Base-by-base conservation (phyloP, 2,113 vertebrate species). In the Lichenostomus cassidix region DNA sequence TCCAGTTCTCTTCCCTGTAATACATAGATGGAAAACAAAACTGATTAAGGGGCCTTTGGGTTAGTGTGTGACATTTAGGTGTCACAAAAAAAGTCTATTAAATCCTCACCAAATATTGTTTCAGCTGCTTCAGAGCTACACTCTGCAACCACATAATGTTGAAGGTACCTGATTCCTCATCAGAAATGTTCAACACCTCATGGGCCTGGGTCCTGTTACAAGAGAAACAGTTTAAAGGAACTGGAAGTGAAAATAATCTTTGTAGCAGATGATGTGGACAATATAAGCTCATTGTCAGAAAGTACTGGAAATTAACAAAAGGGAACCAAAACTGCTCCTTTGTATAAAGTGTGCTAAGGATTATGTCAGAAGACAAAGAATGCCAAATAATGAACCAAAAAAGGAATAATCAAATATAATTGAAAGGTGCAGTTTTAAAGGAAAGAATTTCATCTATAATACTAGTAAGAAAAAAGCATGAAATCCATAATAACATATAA, bases 151-250 rank as follows among this genome's bases (percentile, higher is more conserved):
- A 77, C 44, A 77, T 50, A 69, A 47, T 16, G 71, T 58, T 85
- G 67, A 76, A 76, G 55, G 68, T 86, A 89, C 83, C 73, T 5
- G 69, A 94, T 83, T 94, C 88, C 88, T 90, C 92, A 70, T 74
- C 85, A 90, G 90, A 70, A 95, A 93, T 58, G 64, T 68, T 93
- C 85, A 78, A 49, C 79, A 92, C 71, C 94, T 95, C 86, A 47
- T 69, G 79, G 47, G 76, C 74, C 73, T 68, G 79, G 79, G 68
- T 94, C 64, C 80, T 93, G 68, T 94, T 96, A 95, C 92, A 96
- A 96, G n/a, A 96, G 76, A 96, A 97, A 95, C 80, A 95, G 41
- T 60, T 88, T 71, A 74, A 96, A 96, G 93, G 94, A 96, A 81
- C 71, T 92, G 71, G 47, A 94, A 95, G 60, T 78, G 60, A 96